These are phyloP conservation scores for Manacus vitellinus DNA, from an alignment of 2,113 vertebrate genomes.

Conservation along the genomic window DNA sequence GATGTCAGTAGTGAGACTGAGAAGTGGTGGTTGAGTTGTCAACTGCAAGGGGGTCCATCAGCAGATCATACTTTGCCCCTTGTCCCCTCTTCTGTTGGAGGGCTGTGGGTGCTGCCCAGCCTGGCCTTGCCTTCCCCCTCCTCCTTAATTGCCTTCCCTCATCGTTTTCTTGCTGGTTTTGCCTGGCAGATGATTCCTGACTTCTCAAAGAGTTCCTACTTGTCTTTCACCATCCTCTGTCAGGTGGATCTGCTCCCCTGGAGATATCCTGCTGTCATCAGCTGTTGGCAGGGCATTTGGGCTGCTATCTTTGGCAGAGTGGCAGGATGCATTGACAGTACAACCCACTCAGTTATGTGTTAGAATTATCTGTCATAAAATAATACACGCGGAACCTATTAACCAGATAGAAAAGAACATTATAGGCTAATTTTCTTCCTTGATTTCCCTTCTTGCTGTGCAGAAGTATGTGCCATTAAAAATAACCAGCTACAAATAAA, in stretches of 20 bases:
- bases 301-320: not conserved
- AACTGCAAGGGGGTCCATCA: not conserved
- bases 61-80: not conserved
- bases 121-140: not conserved
- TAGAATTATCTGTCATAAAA: not conserved
- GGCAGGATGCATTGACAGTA: not conserved
- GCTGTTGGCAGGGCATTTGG: not conserved
- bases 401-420: not conserved
- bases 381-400: not conserved
- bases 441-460: not conserved
- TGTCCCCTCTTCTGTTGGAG: not conserved
- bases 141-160: not conserved
- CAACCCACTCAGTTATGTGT: not conserved
- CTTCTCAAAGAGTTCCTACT: not conserved
- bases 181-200: not conserved
- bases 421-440: not conserved
- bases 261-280: not conserved
- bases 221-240: not conserved
- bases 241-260: not conserved
- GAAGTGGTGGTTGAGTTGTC: not conserved
- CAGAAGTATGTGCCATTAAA: not conserved
- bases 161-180: not conserved
- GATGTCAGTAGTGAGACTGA: not conserved
- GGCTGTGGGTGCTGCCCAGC: not conserved
- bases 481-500: not conserved